phyloP scores from a whole-genome alignment of 2,888 invertebrate genomes.

The Yponomeuta evonymella region DNA sequence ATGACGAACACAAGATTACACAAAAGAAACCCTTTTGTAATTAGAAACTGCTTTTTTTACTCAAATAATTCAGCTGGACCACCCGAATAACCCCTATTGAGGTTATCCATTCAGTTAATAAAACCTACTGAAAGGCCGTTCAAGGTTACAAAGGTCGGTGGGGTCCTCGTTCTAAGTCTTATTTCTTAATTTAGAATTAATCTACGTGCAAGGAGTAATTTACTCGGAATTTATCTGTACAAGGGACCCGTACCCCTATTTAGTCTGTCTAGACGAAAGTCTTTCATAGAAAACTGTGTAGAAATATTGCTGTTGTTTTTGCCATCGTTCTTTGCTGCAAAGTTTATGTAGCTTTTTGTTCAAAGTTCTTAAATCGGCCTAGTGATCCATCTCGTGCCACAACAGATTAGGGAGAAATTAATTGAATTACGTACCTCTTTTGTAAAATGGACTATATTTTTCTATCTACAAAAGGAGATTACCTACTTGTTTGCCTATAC shows the following conservation, averaged over 20 bases:
- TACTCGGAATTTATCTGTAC: not conserved
- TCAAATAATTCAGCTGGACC: too few relatives aligned
- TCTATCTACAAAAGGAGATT: too few relatives aligned
- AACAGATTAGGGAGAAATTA: conserved; percentile 39
- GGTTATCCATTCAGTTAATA: too few relatives aligned
- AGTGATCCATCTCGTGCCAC: conserved; percentile 20
- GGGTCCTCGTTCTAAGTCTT: not conserved
- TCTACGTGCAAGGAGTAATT: conserved; percentile 2
- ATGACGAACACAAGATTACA: too few relatives aligned
- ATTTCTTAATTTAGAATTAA: not conserved
- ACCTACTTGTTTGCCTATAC: too few relatives aligned
- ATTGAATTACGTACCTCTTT: conserved; percentile 33
- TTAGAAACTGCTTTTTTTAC: too few relatives aligned
- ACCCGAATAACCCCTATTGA: too few relatives aligned
- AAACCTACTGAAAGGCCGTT: too few relatives aligned
- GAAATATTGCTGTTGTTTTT: not conserved
- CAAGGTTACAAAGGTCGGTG: too few relatives aligned
- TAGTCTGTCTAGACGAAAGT: not conserved
- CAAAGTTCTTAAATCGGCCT: not conserved
- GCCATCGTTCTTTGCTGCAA: not conserved
- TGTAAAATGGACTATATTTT: conserved; percentile 35
- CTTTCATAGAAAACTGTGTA: not conserved
- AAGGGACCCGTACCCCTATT: not conserved
- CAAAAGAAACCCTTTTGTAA: too few relatives aligned
- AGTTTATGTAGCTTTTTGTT: conserved; percentile 12